These are phyloP conservation scores for Didymodactylos carnosus DNA, from an alignment of 2,888 invertebrate genomes.

Conservation along the genomic window DNA sequence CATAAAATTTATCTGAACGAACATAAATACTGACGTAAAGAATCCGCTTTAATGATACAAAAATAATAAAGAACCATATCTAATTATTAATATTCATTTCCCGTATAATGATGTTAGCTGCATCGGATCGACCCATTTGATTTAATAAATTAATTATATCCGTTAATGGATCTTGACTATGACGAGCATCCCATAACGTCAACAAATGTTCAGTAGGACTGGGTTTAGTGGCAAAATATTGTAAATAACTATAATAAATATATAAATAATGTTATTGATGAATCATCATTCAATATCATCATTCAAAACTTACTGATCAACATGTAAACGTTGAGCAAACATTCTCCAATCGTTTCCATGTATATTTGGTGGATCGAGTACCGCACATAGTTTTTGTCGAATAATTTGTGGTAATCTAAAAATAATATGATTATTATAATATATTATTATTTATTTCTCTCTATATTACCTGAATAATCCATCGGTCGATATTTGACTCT, in stretches of 20 bases:
- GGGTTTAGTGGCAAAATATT: conserved; percentile 82
- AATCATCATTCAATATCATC: too few relatives aligned
- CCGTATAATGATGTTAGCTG: conserved; percentile 58
- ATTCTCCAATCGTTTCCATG: conserved; percentile 85
- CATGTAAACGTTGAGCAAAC: conserved; percentile 67
- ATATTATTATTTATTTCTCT: neutral
- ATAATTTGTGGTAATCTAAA: conserved; percentile 42
- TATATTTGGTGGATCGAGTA: conserved; percentile 66
- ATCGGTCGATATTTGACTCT: neutral
- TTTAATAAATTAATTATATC: conserved; percentile 63
- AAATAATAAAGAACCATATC: too few relatives aligned
- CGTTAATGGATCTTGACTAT: conserved; percentile 58
- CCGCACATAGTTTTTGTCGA: conserved; percentile 54
- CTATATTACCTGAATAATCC: neutral
- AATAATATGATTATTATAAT: neutral
- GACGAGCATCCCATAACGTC: conserved; percentile 79
- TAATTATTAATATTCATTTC: too few relatives aligned
- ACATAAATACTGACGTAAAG: too few relatives aligned
- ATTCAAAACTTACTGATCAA: conserved; percentile 54
- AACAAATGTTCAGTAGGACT: conserved; percentile 85
- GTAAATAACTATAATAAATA: conserved; percentile 49
- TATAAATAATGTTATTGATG: neutral
- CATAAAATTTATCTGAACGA: too few relatives aligned
- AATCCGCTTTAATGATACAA: too few relatives aligned
- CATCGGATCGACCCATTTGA: conserved; percentile 66